Evolutionary conservation across 64 coral and sea anemone species (phyloP).

Genomic region (Actinia equina): DNA sequence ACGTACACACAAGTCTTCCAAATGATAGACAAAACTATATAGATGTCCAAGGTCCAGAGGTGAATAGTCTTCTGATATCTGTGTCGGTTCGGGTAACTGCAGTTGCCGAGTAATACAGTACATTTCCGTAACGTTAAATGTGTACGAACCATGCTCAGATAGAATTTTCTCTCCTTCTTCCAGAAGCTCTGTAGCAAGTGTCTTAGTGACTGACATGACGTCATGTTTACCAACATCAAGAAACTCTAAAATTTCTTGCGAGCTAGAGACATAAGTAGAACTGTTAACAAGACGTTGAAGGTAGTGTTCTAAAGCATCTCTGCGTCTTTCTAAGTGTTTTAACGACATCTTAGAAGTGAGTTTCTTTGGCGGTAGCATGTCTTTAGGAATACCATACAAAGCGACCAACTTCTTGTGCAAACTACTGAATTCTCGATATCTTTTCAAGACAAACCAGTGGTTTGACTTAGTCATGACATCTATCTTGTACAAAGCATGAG

Average conservation of each 20-base stretch:
- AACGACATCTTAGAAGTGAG: constrained; percentile 81
- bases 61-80: constrained; percentile 41
- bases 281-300: constrained; percentile 95
- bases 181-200: constrained; percentile 79
- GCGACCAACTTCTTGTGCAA: constrained; percentile 72
- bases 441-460: constrained; percentile 91
- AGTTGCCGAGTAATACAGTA: constrained; percentile 93
- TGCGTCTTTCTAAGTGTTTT: constrained; percentile 66
- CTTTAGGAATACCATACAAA: constrained; percentile 79
- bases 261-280: constrained; percentile 82
- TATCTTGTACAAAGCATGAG: constrained; percentile 90
- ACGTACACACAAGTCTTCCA: constrained; percentile 66
- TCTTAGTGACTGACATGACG: constrained; percentile 79
- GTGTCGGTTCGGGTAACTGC: constrained; percentile 69
- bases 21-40: constrained; percentile 88
- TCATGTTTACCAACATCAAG: constrained; percentile 90
- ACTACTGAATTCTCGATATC: constrained; percentile 76
- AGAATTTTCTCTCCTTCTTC: constrained; percentile 56
- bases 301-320: constrained; percentile 89
- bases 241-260: constrained; percentile 84
- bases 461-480: constrained; percentile 97
- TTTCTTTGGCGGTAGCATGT: constrained; percentile 95
- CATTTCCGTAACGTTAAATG: constrained; percentile 77
- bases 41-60: constrained; percentile 74
- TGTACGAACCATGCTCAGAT: constrained; percentile 54